Percentiles rank a stretch among this genome's conserved stretches.
These are phyloP conservation scores for Hippocampus guttulatus DNA, from an alignment of 2,113 vertebrate genomes.

Conservation along the genomic window DNA sequence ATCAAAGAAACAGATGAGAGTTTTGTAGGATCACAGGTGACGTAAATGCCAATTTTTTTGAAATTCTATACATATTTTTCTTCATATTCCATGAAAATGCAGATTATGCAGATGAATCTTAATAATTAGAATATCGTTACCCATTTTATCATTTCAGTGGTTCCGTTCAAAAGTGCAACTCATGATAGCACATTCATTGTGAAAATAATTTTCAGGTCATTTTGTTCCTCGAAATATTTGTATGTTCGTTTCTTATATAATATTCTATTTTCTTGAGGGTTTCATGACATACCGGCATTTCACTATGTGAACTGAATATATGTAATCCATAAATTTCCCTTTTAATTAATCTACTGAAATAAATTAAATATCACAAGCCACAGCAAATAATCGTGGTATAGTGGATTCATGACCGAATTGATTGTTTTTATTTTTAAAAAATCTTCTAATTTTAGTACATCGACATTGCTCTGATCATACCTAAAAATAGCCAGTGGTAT, in stretches of 20 bases:
- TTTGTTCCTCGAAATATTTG: too few species aligned
- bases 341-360: background rate
- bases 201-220: background rate
- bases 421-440: background rate
- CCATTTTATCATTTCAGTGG: too few species aligned
- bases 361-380: background rate
- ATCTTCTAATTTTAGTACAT: background rate
- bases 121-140: too few species aligned
- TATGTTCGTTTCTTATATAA: too few species aligned
- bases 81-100: background rate
- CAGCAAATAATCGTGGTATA: background rate
- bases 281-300: too few species aligned
- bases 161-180: too few species aligned
- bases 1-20: constrained; percentile 4
- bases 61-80: background rate
- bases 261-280: too few species aligned
- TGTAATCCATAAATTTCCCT: background rate
- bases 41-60: background rate
- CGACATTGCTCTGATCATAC: constrained; percentile 21
- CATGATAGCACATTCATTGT: background rate
- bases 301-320: too few species aligned
- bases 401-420: background rate
- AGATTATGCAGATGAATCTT: background rate
- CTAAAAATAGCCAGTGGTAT: constrained; percentile 22
- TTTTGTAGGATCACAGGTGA: background rate